Conservation (phyloP, 2,797 vertebrate species). For the Macroramphosus scolopax region DNA sequence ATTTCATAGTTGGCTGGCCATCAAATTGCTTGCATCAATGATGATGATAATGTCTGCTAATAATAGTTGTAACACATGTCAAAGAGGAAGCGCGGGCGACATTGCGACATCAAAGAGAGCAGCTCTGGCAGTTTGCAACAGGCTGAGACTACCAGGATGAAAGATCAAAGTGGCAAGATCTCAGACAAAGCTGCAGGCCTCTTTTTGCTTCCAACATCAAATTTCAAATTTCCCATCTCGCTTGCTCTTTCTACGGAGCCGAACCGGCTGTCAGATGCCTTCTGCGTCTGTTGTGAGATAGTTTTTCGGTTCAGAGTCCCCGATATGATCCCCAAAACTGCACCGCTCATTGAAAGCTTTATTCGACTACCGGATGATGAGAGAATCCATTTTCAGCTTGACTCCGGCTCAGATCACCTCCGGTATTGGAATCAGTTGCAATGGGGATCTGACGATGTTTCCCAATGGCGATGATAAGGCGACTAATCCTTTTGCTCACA, state of each 20-base stretch:
- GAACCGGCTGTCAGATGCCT: conserved; percentile 17
- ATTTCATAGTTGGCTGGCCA: conserved; percentile 36
- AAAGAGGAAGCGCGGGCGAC: conserved; percentile 31
- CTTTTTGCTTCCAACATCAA: background rate
- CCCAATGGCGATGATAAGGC: conserved; percentile 52
- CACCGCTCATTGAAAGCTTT: conserved; percentile 25
- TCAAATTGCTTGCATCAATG: conserved; percentile 39
- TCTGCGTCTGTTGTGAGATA: conserved; percentile 14
- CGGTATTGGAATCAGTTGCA: conserved; percentile 31
- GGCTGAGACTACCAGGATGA: conserved; percentile 21
- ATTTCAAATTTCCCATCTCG: conserved; percentile 20
- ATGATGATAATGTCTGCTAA: conserved; percentile 38
- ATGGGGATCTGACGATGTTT: conserved; percentile 40
- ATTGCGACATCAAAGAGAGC: conserved; percentile 46
- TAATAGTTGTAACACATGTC: conserved; percentile 27
- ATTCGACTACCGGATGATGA: conserved; percentile 26
- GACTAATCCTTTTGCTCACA: conserved; percentile 48
- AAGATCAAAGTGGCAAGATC: conserved; percentile 25
- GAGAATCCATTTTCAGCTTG: conserved; percentile 27
- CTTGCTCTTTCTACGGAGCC: conserved; percentile 1
- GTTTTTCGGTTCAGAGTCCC: conserved; percentile 9
- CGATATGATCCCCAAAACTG: conserved; percentile 27
- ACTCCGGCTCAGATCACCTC: conserved; percentile 32
- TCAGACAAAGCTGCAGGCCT: conserved; percentile 23
- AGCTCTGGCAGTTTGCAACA: conserved; percentile 19